Evolutionary conservation across 2,113 vertebrate genomes (phyloP), one percentile per base, ranked within the genome.

Genomic region (Leiothrix lutea): DNA sequence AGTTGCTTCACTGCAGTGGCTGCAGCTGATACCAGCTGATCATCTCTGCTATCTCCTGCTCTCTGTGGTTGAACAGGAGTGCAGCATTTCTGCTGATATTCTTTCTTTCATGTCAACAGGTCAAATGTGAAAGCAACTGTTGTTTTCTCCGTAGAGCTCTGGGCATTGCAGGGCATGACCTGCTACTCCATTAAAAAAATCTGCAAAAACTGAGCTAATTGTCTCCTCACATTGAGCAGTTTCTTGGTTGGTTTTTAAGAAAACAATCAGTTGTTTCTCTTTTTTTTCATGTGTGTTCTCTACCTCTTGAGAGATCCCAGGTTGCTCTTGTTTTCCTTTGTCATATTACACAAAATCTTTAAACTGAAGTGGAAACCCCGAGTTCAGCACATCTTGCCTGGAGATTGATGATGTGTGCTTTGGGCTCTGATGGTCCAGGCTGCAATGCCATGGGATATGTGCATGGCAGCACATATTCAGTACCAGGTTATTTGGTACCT

Each of bases 151-250:
- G 7, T 48, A 50, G 62, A 54, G 47, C 56, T 82, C 53, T 57
- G 85, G 70, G 57, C 74, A 42, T 57, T 35, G 14, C 45, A 78
- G 77, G 62, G 48, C 70, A 23, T 11, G 70, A 86, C 87, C 65
- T 86, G 47, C 44, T 54, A 56, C 77, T 71, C 56, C n/a, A 67
- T 79, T 94, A 91, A 93, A 85, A 93, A 87, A 91, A 94, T 56
- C 51, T 74, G 33, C 36, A 87, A 87, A 91, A 88, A 5, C 13
- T 14, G 10, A 81, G 9, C 33, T 66, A 18, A 33, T 75, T 72
- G 6, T 51, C 33, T 82, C 15, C 31, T 54, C 13, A 1, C 22
- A 5, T 33, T 69, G 61, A 72, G 38, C 14, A 20, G 28, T n/a
- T 72, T 73, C 54, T 82, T 40, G 6, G 12, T 17, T 40, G 26